phyloP scores from a whole-genome alignment of 2,113 vertebrate species.

The Patagioenas fasciata region DNA sequence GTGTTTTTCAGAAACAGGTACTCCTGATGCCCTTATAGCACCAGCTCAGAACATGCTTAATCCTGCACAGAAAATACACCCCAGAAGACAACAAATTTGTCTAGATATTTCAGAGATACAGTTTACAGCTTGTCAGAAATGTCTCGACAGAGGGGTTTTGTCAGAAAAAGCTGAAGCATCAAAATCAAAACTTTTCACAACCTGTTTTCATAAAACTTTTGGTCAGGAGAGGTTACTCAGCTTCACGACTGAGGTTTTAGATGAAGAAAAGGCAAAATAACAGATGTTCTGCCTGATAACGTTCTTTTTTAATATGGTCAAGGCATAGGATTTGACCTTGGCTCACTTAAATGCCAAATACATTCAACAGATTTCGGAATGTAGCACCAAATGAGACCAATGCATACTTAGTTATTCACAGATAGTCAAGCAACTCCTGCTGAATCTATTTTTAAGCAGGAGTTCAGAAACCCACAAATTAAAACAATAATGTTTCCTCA shows the following conservation, averaged over 20 bases:
- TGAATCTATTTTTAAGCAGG: not conserved
- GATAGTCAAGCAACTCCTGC: not conserved
- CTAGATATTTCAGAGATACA: not conserved
- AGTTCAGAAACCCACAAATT: not conserved
- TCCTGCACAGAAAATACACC: not conserved
- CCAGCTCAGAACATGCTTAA: not conserved
- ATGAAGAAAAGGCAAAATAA: not conserved
- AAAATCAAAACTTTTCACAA: not conserved
- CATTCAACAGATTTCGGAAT: not conserved
- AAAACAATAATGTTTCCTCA: not conserved
- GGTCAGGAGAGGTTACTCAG: not conserved
- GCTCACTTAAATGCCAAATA: not conserved
- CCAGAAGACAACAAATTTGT: not conserved
- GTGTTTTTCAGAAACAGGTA: not conserved
- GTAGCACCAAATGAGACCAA: not conserved
- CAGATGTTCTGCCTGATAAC: not conserved
- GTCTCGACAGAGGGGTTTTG: not conserved
- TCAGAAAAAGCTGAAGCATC: not conserved
- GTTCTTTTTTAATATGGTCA: not conserved
- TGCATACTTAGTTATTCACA: not conserved
- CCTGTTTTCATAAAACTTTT: not conserved
- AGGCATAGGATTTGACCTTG: not conserved
- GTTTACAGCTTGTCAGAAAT: not conserved
- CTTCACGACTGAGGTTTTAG: not conserved
- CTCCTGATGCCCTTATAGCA: not conserved